phyloP scores from a whole-genome alignment of 2,113 vertebrate genomes.

The Calypte anna region DNA sequence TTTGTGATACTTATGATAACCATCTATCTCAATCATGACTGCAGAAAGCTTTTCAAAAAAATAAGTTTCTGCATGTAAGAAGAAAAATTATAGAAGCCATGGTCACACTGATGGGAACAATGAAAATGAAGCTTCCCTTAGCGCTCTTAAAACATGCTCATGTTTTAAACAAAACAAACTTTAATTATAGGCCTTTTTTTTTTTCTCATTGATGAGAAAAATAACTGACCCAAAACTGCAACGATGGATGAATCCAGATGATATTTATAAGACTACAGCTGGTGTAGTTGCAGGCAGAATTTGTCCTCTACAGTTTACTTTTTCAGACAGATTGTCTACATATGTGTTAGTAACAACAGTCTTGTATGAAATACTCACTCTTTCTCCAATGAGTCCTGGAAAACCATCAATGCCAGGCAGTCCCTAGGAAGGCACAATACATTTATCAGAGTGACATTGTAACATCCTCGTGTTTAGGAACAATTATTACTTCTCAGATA shows the following conservation, averaged over 20 bases:
- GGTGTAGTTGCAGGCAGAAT: background rate
- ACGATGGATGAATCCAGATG: background rate
- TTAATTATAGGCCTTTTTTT: background rate
- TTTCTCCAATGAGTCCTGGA: conserved; percentile 77
- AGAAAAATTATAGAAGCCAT: background rate
- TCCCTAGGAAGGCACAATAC: conserved; percentile 77
- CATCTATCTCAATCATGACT: background rate
- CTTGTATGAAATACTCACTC: conserved; percentile 66
- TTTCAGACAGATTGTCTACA: background rate
- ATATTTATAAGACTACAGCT: background rate
- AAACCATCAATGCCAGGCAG: conserved; percentile 77
- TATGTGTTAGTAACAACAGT: background rate
- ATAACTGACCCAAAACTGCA: background rate
- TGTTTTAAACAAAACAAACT: background rate
- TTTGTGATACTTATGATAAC: background rate
- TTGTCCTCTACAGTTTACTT: background rate
- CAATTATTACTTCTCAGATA: background rate
- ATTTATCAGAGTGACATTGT: background rate
- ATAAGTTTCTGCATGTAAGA: background rate
- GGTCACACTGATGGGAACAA: background rate
- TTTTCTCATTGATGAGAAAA: background rate
- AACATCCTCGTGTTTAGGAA: background rate
- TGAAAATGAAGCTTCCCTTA: background rate
- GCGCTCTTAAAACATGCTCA: background rate
- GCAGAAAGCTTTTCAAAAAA: background rate